Base-by-base conservation (phyloP, 1,140 invertebrate genomes). In the Achatina immaculata region DNA sequence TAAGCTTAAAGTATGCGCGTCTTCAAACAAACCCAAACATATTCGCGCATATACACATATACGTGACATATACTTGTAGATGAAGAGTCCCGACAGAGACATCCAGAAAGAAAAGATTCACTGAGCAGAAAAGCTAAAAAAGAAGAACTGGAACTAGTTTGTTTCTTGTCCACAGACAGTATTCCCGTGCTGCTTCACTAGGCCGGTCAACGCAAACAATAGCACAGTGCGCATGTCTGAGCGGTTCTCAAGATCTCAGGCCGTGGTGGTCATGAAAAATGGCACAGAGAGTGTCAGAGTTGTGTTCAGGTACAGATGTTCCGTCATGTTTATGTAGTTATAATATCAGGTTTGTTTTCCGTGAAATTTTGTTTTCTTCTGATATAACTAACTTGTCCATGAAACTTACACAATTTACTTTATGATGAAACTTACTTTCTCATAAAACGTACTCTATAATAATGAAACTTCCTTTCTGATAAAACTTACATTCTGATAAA, bases 231-330 rank as follows among this genome's bases (percentile, higher is more conserved):
- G 74, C 1, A 51, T 3, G 9, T 76, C 74, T 6, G 74, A 76
- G 21, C 38, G 55, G n/a, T 43, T 73, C 74, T 76, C 74, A 0
- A 76, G 62, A n/a, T 38, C 74, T 40, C 74, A 76, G 28, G 74
- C 74, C 3, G 62, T 76, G 74, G 74, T 76, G 31, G 74, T 76
- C 28, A 1, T 76, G 16, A 58, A 65, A 43, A 76, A 76, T 62
- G 74, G 74, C 31, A 36, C 21, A 6, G 74, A 76, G 2, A 76
- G 74, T 31, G 19, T 76, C 19, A 48, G 74, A n/a, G 19, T 76
- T 40, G 58, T 76, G 6, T 76, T 76, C 55, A 76, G 74, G 74
- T 76, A 43, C 1, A 42, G 38, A 11, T 28, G n/a, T 66, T 66
- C n/a, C 7, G 34, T 9, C n/a, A 31, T 71, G n/a, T 71, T 71